Evolutionary conservation across 2,113 vertebrate genomes (phyloP).

Genomic region (Laticauda laticaudata): DNA sequence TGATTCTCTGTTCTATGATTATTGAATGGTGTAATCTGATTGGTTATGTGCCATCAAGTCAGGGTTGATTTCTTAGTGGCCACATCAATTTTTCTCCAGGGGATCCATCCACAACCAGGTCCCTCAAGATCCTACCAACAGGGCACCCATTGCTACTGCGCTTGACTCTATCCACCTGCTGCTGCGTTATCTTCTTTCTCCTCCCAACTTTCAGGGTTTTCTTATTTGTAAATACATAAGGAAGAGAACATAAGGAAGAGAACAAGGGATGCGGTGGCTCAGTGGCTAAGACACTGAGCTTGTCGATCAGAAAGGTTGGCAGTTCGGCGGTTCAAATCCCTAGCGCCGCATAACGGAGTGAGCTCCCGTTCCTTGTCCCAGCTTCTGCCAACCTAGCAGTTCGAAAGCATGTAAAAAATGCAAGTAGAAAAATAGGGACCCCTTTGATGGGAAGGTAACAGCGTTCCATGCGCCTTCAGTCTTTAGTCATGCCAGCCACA

Average conservation of each 20-base stretch:
- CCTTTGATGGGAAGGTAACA: too few species aligned
- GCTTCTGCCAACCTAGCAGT: too few species aligned
- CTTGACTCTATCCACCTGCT: neutral
- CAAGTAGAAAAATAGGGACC: too few species aligned
- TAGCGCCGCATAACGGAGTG: too few species aligned
- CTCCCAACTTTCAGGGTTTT: neutral
- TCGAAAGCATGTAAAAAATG: too few species aligned
- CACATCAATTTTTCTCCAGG: neutral
- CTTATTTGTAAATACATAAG: neutral
- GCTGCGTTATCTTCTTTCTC: neutral
- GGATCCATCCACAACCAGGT: neutral
- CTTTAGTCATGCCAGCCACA: too few species aligned
- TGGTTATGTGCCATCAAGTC: neutral
- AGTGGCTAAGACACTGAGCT: too few species aligned
- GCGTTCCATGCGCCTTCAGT: accelerated
- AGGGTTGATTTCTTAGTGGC: neutral
- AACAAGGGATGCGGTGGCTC: too few species aligned
- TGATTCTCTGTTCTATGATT: too few species aligned
- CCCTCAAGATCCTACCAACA: neutral
- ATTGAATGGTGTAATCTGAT: neutral
- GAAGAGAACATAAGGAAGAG: neutral
- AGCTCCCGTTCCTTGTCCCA: too few species aligned
- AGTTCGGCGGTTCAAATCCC: too few species aligned
- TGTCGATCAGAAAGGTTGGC: too few species aligned
- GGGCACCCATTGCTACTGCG: neutral